These are phyloP conservation scores for Anarhynchus alexandrinus DNA, from an alignment of 2,113 vertebrate species.

Conservation along the genomic window DNA sequence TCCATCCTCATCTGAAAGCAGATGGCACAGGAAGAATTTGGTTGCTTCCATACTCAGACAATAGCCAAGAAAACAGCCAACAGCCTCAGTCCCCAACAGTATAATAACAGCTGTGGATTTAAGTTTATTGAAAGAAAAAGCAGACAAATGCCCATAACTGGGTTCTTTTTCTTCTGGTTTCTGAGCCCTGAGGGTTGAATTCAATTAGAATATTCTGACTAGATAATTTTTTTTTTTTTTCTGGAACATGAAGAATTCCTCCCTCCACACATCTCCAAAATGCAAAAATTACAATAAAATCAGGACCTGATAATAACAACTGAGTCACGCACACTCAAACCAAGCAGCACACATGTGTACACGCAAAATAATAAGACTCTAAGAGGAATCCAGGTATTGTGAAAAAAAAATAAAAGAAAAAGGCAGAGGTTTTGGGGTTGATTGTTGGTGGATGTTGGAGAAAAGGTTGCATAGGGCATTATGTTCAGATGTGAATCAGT, in stretches of 20 bases:
- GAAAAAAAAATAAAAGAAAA: neutral
- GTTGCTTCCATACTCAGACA: neutral
- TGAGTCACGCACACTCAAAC: neutral
- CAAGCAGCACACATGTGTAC: neutral
- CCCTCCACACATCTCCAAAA: neutral
- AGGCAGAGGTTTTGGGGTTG: neutral
- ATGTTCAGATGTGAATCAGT: neutral
- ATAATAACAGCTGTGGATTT: neutral
- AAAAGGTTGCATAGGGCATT: neutral
- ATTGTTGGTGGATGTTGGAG: neutral
- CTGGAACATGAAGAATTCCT: neutral
- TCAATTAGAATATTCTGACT: neutral
- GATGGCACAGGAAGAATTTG: neutral
- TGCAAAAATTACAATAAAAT: neutral
- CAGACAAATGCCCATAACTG: rapidly evolving
- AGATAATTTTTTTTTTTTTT: neutral
- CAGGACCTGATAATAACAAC: neutral
- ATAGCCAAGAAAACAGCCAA: neutral
- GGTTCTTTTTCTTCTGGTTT: neutral
- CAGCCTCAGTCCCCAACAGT: neutral
- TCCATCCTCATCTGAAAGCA: neutral
- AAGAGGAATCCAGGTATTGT: neutral
- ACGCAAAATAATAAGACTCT: neutral
- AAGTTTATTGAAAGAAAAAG: neutral
- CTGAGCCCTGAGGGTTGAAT: neutral